These are phyloP conservation scores for Andrena praecox DNA, from an alignment of 2,888 invertebrate species.

Conservation along the genomic window DNA sequence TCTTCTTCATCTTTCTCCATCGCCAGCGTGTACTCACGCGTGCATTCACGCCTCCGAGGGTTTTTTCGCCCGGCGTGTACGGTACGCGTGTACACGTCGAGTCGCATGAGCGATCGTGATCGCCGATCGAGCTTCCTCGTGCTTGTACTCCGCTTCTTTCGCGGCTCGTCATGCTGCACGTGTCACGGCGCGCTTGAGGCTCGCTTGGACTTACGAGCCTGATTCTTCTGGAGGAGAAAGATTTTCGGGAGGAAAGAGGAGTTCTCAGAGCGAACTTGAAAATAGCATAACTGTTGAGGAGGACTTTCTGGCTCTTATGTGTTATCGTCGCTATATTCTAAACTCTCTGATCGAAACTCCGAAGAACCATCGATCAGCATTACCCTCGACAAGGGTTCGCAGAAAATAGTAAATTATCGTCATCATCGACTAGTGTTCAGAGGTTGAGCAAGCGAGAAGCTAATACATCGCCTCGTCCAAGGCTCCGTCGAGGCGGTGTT, in stretches of 20 bases:
- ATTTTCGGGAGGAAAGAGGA: too few species aligned
- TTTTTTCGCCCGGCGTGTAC: constrained; percentile 14
- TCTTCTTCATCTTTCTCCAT: constrained; percentile 5
- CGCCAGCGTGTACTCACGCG: constrained; percentile 31
- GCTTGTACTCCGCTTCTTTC: constrained; percentile 8
- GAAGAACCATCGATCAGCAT: background rate
- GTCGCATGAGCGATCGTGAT: constrained; percentile 47
- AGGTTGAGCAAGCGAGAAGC: constrained; percentile 27
- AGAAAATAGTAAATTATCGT: background rate
- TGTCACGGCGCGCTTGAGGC: background rate
- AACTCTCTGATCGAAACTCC: background rate
- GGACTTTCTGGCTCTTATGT: too few species aligned
- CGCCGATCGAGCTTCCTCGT: constrained; percentile 33
- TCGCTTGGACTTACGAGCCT: background rate
- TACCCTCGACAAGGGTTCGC: background rate
- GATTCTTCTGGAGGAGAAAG: too few species aligned
- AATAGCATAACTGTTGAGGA: background rate
- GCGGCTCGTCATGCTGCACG: background rate
- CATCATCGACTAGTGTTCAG: constrained; percentile 6
- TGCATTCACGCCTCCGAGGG: constrained; percentile 50
- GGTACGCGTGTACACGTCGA: constrained; percentile 29
- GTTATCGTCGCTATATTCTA: background rate
- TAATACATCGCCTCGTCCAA: background rate
- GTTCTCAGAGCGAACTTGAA: background rate
- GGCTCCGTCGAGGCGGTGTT: background rate